Percentiles rank a stretch among this genome's conserved stretches.
These are phyloP conservation scores for Leptestheria dahalacensis DNA, from an alignment of 1,140 invertebrate species.

Conservation along the genomic window DNA sequence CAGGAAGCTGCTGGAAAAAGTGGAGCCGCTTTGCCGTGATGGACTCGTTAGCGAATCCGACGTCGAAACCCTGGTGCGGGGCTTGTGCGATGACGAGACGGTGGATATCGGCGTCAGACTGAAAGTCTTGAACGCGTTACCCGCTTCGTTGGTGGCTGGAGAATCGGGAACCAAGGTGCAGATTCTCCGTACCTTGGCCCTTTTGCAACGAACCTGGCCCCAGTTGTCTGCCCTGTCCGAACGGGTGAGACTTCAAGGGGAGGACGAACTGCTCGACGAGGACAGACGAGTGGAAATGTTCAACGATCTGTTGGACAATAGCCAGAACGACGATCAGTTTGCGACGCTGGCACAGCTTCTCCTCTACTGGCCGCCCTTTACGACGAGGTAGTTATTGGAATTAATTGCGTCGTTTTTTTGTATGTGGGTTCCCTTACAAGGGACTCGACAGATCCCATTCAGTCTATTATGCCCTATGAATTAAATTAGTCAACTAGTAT, in stretches of 20 bases:
- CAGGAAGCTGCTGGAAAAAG: not conserved
- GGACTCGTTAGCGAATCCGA: slow-evolving; percentile 4
- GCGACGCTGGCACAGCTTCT: not conserved
- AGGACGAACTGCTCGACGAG: not conserved
- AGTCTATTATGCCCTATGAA: too few species aligned
- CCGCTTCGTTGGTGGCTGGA: not conserved
- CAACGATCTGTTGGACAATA: not conserved
- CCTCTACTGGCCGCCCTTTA: slow-evolving; percentile 3
- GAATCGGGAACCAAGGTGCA: slow-evolving; percentile 4
- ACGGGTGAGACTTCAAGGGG: not conserved
- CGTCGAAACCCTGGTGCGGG: not conserved
- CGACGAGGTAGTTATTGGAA: not conserved
- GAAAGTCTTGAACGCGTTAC: slow-evolving; percentile 6
- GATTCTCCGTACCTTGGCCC: not conserved
- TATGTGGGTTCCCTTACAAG: too few species aligned
- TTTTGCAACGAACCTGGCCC: slow-evolving; percentile 2
- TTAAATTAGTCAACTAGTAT: too few species aligned
- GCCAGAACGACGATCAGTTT: not conserved
- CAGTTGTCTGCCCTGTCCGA: not conserved
- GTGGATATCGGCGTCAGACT: slow-evolving; percentile 4
- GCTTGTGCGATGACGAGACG: slow-evolving; percentile 12
- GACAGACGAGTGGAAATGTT: not conserved
- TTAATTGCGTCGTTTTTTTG: not conserved
- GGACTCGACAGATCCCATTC: too few species aligned
- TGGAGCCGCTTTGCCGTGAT: not conserved